Percentiles rank a stretch among this genome's conserved stretches.
phyloP scores from a whole-genome alignment of 2,797 vertebrate species.

The Pelobates cultripes region DNA sequence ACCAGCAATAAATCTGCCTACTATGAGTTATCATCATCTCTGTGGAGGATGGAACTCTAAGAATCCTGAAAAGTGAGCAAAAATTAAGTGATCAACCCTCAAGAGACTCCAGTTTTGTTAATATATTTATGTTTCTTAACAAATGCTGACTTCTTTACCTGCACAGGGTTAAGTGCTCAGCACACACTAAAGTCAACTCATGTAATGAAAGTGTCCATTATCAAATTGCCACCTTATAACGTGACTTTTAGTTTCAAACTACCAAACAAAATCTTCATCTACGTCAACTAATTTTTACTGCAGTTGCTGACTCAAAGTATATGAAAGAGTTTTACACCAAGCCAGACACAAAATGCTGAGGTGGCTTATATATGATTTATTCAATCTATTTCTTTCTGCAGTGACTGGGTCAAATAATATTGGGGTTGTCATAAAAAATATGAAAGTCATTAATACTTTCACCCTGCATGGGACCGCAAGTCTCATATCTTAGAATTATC shows the following conservation, averaged over 20 bases:
- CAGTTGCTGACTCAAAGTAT: constrained; percentile 24
- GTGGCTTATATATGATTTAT: constrained; percentile 56
- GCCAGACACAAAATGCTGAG: constrained; percentile 52
- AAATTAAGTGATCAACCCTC: no score
- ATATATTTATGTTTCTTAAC: no score
- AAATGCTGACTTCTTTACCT: no score
- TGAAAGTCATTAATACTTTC: constrained; percentile 46
- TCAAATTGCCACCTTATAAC: no score
- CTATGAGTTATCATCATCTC: no score
- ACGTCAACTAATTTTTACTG: neutral
- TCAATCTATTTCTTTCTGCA: constrained; percentile 41
- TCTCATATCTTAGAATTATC: constrained; percentile 41
- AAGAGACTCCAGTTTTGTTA: no score
- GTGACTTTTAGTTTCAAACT: constrained; percentile 7
- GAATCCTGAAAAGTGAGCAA: no score
- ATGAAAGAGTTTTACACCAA: constrained; percentile 20
- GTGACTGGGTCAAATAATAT: constrained; percentile 35
- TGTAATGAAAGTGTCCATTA: no score
- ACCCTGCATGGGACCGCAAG: constrained; percentile 28
- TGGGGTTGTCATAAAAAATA: constrained; percentile 30
- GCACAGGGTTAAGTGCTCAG: no score
- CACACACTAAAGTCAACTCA: no score
- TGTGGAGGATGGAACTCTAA: no score
- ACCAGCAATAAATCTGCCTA: no score
- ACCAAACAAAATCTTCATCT: neutral